A percentile compares a stretch with the other conserved stretches of the same genome.
phyloP scores from a whole-genome alignment of 2,113 vertebrate species.

The Ammodytes dubius region DNA sequence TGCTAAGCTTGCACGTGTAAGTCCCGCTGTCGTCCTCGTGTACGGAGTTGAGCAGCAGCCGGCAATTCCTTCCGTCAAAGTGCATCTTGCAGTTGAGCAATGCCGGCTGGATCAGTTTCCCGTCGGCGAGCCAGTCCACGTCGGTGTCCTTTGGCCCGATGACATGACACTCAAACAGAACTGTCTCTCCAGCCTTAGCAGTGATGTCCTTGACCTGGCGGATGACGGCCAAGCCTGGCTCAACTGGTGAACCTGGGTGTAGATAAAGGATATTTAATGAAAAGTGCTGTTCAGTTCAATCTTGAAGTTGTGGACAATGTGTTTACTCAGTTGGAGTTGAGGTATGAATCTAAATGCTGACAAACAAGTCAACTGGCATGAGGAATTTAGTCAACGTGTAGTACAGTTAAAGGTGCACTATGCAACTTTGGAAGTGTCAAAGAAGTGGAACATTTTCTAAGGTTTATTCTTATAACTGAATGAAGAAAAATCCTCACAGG shows the following conservation, averaged over 20 bases:
- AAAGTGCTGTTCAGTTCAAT: neutral
- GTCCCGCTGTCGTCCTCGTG: slow-evolving; percentile 96
- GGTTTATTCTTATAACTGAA: no score
- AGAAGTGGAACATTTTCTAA: no score
- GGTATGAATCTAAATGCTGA: neutral
- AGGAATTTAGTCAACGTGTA: neutral
- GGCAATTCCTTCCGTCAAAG: slow-evolving; percentile 95
- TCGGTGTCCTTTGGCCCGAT: slow-evolving; percentile 95
- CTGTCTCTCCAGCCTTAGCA: slow-evolving; percentile 95
- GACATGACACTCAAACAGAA: slow-evolving; percentile 94
- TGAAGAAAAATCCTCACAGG: no score
- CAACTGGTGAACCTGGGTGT: slow-evolving; percentile 87
- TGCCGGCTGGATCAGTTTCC: slow-evolving; percentile 95
- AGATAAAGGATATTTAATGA: slow-evolving; percentile 28
- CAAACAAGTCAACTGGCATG: neutral
- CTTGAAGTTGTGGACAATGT: neutral
- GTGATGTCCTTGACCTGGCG: slow-evolving; percentile 92
- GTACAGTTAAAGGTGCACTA: no score
- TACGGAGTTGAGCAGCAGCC: slow-evolving; percentile 95
- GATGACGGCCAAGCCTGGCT: slow-evolving; percentile 91
- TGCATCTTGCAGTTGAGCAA: slow-evolving; percentile 99
- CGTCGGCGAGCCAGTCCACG: slow-evolving; percentile 96
- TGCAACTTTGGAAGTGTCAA: no score
- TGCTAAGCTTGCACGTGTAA: slow-evolving; percentile 97
- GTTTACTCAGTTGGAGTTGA: neutral